These are phyloP conservation scores for Eufriesea mexicana DNA, from an alignment of 1,140 invertebrate species.

Conservation along the genomic window DNA sequence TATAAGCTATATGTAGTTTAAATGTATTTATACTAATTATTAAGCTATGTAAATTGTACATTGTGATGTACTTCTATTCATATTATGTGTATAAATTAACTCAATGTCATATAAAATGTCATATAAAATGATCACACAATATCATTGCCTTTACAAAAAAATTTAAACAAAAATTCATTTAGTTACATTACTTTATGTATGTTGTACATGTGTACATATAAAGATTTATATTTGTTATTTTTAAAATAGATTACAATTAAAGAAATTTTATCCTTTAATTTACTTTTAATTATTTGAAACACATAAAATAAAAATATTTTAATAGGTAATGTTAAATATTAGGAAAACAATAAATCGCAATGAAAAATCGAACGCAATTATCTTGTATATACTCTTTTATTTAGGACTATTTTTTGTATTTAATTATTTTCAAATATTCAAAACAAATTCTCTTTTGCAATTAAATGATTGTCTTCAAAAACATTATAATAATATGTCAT, in stretches of 20 bases:
- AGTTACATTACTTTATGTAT: not conserved
- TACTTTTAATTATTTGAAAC: not conserved
- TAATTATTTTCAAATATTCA: not conserved
- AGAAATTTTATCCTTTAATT: not conserved
- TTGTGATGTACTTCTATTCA: conserved; percentile 6
- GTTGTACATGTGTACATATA: not conserved
- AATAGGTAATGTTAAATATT: not conserved
- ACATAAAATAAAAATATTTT: not conserved
- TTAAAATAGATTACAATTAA: not conserved
- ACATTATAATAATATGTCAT: conserved; percentile 18
- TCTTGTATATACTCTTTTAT: not conserved
- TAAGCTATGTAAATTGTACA: conserved; percentile 30
- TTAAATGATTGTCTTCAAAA: not conserved
- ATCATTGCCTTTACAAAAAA: not conserved
- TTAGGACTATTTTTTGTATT: not conserved
- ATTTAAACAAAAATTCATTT: not conserved
- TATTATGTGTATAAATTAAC: conserved; percentile 23
- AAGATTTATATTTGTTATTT: not conserved
- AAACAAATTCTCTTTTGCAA: not conserved
- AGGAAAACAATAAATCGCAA: not conserved
- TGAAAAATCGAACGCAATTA: not conserved
- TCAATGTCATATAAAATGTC: not conserved
- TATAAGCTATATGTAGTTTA: conserved; percentile 61
- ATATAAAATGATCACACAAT: not conserved
- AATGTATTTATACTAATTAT: conserved; percentile 17